Base-by-base conservation (phyloP, 2,113 vertebrate genomes). In the Phasianus colchicus region DNA sequence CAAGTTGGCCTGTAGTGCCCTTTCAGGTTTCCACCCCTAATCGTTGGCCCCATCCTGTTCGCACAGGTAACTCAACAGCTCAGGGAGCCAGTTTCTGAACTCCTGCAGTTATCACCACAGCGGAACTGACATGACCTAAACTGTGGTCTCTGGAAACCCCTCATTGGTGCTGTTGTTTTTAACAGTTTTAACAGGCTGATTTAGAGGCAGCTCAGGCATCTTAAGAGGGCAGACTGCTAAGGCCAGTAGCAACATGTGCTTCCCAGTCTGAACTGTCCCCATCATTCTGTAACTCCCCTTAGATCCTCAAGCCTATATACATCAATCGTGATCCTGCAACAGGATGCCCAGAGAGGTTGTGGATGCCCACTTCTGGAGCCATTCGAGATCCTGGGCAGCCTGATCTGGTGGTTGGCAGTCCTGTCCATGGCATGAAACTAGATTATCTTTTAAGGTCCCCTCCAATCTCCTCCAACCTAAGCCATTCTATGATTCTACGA, bases 91-190 rank as follows among this genome's bases (percentile, higher is more conserved):
- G 3, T 43, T 93, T 57, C 52, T 66, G 71, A 83, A 86, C 63
- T 55, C 11, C 47, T 78, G 13, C 5, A 2, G 13, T 67, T 88
- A 50, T 65, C 32, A 43, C 66, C 52, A 34, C 34, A 42, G 42
- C 19, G 38, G 21, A 75, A 71, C 8, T n/a, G 50, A 20, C 10
- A 6, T 9, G 8, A 64, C 60, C 38, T 43, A 57, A 84, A 69
- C 2, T 32, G 17, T 0, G 0, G 21, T 60, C 61, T 72, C 50
- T 19, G n/a, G 47, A 34, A 82, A 86, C 67, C 45, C 22, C 25
- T 60, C 11, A 86, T 30, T 9, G 81, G 29, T 6, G 0, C 11
- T 64, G 27, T 14, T 43, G 8, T 36, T 60, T 71, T 83, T 48
- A 70, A 34, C 16, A 67, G 50, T 13, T 58, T 21, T 76, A 58